Conservation (phyloP, 2,797 vertebrate species). For the Sciurus carolinensis region DNA sequence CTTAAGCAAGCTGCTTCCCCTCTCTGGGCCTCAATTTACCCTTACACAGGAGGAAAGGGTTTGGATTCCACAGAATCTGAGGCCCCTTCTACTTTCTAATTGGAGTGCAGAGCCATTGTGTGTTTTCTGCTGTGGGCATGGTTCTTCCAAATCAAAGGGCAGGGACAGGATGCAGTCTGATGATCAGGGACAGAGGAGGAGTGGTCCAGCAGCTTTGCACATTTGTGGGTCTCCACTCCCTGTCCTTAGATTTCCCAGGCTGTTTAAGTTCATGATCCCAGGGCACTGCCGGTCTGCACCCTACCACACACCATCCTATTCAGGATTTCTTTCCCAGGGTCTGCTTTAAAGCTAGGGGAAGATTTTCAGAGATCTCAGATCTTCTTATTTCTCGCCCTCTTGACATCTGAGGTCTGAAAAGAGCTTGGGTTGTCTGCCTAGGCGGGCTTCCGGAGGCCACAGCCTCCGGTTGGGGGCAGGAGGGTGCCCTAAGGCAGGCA, state of each 20-base stretch:
- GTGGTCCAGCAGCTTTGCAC: slow-evolving; percentile 52
- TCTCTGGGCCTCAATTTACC: slow-evolving; percentile 55
- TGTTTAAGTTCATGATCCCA: slow-evolving; percentile 48
- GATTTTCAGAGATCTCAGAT: slow-evolving; percentile 65
- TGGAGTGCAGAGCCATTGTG: slow-evolving; percentile 49
- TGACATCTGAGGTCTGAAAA: slow-evolving; percentile 78
- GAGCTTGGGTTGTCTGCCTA: slow-evolving; percentile 66
- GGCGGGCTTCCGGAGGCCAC: slow-evolving; percentile 69
- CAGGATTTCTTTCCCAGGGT: slow-evolving; percentile 62
- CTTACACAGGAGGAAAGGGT: background rate
- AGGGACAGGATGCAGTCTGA: slow-evolving; percentile 3
- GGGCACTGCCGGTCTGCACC: background rate
- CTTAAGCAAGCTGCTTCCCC: background rate
- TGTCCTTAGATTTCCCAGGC: background rate
- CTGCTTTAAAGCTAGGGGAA: slow-evolving; percentile 56
- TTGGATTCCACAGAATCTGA: slow-evolving; percentile 28
- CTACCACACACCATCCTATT: slow-evolving; percentile 13
- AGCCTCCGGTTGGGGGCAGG: slow-evolving; percentile 52
- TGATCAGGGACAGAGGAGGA: slow-evolving; percentile 54
- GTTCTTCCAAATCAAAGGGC: slow-evolving; percentile 63
- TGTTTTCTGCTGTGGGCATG: slow-evolving; percentile 43
- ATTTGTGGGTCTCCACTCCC: background rate
- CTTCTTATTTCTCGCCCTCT: slow-evolving; percentile 70
- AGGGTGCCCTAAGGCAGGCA: slow-evolving; percentile 14
- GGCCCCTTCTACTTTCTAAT: slow-evolving; percentile 36